Percentiles rank a stretch among this genome's conserved stretches.
Evolutionary conservation across 2,797 vertebrate species (phyloP).

Genomic region (Eutrigla gurnardus): DNA sequence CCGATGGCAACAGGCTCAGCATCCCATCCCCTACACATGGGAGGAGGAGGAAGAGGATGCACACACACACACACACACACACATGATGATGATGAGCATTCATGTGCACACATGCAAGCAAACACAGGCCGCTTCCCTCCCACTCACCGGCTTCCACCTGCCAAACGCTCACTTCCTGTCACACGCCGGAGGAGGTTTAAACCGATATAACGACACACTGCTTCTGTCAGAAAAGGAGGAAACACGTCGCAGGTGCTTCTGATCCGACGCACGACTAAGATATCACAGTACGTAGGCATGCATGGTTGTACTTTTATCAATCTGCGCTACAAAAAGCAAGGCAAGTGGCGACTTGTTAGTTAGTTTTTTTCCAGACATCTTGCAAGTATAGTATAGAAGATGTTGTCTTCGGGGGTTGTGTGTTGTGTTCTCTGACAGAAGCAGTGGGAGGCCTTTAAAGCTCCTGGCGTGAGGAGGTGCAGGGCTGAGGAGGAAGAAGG

Average conservation of each 20-base stretch:
- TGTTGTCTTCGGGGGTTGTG: slow-evolving; percentile 64
- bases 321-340: slow-evolving; percentile 79
- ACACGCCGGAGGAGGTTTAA: too few relatives aligned
- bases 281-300: slow-evolving; percentile 77
- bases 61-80: slow-evolving; percentile 51
- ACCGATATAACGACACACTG: background rate
- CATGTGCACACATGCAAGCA: slow-evolving; percentile 54
- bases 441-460: slow-evolving; percentile 46
- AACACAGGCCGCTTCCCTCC: slow-evolving; percentile 27
- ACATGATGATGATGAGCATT: slow-evolving; percentile 24
- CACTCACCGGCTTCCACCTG: too few relatives aligned
- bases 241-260: slow-evolving; percentile 56
- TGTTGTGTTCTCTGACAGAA: slow-evolving; percentile 61
- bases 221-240: slow-evolving; percentile 44
- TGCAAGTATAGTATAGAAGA: slow-evolving; percentile 68
- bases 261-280: slow-evolving; percentile 75
- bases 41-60: slow-evolving; percentile 49
- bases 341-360: slow-evolving; percentile 70
- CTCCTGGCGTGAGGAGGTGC: too few relatives aligned
- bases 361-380: slow-evolving; percentile 66
- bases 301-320: slow-evolving; percentile 70
- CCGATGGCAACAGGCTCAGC: slow-evolving; percentile 56
- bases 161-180: background rate
- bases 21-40: slow-evolving; percentile 40
- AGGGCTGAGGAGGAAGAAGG: slow-evolving; percentile 14